A percentile compares a stretch with the other conserved stretches of the same genome.
Evolutionary conservation across 2,113 vertebrate species (phyloP).

Genomic region (human): GRCh38 chr1:193009501-193010000

Average conservation of each 20-base stretch:
- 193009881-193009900: neutral
- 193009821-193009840: neutral
- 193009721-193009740: constrained; percentile 13
- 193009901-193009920: neutral
- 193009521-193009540: neutral
- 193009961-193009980: neutral
- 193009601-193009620: neutral
- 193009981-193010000: neutral
- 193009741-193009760: neutral
- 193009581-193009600: constrained; percentile 11
- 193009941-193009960: neutral
- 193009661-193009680: neutral
- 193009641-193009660: neutral
- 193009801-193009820: neutral
- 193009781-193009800: neutral
- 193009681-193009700: constrained; percentile 7
- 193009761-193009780: constrained; percentile 34
- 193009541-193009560: constrained; percentile 40
- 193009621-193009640: constrained; percentile 57
- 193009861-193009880: neutral
- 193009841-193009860: constrained; percentile 29
- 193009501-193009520: constrained; percentile 39
- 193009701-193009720: constrained; percentile 30
- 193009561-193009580: constrained; percentile 46
- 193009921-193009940: neutral